Percentiles rank a stretch among this genome's conserved stretches.
Conservation (phyloP, 1,140 invertebrate genomes). For the Cecropterus lyciades region DNA sequence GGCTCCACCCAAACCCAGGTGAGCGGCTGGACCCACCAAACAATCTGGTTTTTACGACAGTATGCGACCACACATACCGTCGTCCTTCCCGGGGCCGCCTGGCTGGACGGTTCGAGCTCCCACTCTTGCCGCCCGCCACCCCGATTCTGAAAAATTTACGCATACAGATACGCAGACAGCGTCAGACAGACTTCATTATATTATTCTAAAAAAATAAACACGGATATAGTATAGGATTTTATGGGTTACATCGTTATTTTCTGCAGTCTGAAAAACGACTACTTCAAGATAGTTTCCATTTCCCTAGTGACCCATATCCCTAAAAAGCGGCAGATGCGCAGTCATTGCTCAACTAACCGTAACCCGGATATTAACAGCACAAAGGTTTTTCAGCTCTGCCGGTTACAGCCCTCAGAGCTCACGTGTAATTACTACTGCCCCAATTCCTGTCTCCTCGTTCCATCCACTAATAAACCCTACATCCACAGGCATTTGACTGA, state of each 20-base stretch:
- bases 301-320: conserved; percentile 31
- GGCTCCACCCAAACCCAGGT: too few relatives aligned
- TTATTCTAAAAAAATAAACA: too few relatives aligned
- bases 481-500: conserved; percentile 44
- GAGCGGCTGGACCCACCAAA: too few relatives aligned
- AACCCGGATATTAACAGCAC: conserved; percentile 49
- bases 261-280: not conserved
- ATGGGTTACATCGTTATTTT: not conserved
- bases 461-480: conserved; percentile 12
- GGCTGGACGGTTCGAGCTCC: too few relatives aligned
- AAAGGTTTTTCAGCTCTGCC: conserved; percentile 58
- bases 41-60: too few relatives aligned
- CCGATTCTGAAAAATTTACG: too few relatives aligned
- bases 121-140: too few relatives aligned
- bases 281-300: conserved; percentile 29
- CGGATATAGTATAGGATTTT: not conserved
- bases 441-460: conserved; percentile 49
- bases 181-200: too few relatives aligned
- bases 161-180: too few relatives aligned
- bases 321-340: conserved; percentile 36
- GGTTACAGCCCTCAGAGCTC: conserved; percentile 45
- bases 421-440: conserved; percentile 63
- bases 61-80: too few relatives aligned
- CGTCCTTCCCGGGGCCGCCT: too few relatives aligned
- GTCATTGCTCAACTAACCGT: conserved; percentile 55